Conservation (phyloP, 2,113 vertebrate species). For the Mesembrinibis cayennensis region DNA sequence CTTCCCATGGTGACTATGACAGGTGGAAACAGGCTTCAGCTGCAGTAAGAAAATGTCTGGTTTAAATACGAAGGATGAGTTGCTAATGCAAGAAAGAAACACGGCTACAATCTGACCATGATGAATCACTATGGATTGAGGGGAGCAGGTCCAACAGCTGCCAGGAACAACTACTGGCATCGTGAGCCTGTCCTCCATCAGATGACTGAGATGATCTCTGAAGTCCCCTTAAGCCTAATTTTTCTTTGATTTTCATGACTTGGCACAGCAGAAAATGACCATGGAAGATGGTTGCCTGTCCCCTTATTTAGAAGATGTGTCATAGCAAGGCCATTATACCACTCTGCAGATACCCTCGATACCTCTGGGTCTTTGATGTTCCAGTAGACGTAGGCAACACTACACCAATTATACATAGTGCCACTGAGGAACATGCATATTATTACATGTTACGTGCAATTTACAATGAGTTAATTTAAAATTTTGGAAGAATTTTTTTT, state of each 20-base stretch:
- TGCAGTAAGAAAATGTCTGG: background rate
- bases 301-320: too few species aligned
- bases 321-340: background rate
- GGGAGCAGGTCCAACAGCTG: too few species aligned
- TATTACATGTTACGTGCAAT: background rate
- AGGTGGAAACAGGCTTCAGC: background rate
- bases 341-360: rapidly evolving
- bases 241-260: background rate
- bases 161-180: rapidly evolving
- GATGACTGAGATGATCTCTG: background rate
- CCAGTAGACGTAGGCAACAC: background rate
- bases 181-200: rapidly evolving
- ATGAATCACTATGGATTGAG: rapidly evolving
- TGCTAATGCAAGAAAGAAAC: background rate
- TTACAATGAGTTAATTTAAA: background rate
- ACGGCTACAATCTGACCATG: rapidly evolving
- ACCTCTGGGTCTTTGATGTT: background rate
- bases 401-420: rapidly evolving
- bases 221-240: background rate
- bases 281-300: background rate
- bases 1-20: rapidly evolving
- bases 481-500: background rate
- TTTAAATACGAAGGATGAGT: rapidly evolving
- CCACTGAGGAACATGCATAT: background rate
- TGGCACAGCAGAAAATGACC: background rate